A percentile compares a stretch with the other conserved stretches of the same genome.
phyloP scores from a whole-genome alignment of 2,113 vertebrate species.

The Spea multiplicata region DNA sequence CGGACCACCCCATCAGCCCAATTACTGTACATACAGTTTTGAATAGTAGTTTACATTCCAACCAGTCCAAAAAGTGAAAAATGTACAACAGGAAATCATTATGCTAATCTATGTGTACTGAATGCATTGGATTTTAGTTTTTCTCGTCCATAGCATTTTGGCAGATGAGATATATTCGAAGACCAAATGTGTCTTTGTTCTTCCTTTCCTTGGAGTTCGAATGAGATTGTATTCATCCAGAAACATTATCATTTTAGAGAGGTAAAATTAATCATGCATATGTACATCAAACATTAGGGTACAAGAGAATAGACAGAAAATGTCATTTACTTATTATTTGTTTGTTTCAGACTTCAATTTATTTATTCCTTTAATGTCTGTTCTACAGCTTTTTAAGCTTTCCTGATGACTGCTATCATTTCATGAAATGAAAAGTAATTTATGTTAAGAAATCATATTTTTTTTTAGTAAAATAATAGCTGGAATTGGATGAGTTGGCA shows the following conservation, averaged over 20 bases:
- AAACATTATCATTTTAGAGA: conserved; percentile 27
- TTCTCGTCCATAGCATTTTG: background rate
- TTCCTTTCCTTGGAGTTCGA: conserved; percentile 3
- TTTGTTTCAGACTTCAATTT: conserved; percentile 8
- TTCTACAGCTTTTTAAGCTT: background rate
- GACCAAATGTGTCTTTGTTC: conserved; percentile 1
- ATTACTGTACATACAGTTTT: no score
- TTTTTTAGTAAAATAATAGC: no score
- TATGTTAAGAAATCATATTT: no score
- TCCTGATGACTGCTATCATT: no score
- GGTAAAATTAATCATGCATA: conserved; percentile 21
- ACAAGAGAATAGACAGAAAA: background rate
- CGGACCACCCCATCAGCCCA: no score
- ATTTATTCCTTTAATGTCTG: conserved; percentile 13
- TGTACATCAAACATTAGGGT: background rate
- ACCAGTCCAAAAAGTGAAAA: background rate
- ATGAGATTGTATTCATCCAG: conserved; percentile 20
- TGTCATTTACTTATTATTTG: background rate
- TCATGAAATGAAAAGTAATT: no score
- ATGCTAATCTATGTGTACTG: conserved; percentile 9
- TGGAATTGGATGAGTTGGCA: no score
- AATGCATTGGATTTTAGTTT: background rate
- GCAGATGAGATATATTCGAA: conserved; percentile 5
- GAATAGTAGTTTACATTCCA: background rate
- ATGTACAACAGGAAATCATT: background rate